Evolutionary conservation across 2,797 vertebrate genomes (phyloP), one percentile per base, ranked within the genome.

Genomic region (Melanotaenia maccullochi): DNA sequence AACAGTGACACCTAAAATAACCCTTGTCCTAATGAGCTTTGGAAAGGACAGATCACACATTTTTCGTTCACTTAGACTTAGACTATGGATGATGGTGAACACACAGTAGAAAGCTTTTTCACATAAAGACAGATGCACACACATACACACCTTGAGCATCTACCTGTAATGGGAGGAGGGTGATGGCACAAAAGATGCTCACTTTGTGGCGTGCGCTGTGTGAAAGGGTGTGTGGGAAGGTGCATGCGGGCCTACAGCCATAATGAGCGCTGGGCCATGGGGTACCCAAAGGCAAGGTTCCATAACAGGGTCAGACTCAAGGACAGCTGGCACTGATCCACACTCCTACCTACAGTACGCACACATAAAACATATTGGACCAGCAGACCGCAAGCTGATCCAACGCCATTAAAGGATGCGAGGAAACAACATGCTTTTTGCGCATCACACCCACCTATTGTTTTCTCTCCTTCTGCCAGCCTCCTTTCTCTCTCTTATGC

Each of bases 241-340:
- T 69, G 65, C 59, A 42, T 69, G 64, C 35, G 61, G 2, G 81
- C 68, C 79, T 81, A 44, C 68, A 75, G 83, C 81, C 51, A 68
- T 89, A 89, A 91, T 88, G 87, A 90, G 85, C 82, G 42, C 58
- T 79, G 91, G 83, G 85, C 83, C 52, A 74, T 74, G 79, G 85
- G 87, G 84, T 77, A 72, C 87, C 87, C 87, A 77, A 80, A 88
- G 87, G 89, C 89, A 86, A 90, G 85, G 85, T 88, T 85, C 78
- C 76, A 65, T 69, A 82, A 76, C 73, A 68, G 89, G 87, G 85
- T 89, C 86, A 87, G 68, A 74, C 67, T 88, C 83, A 90, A 90
- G 85, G 89, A 88, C 87, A 12, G 76, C 82, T 89, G 87, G 77
- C 75, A 32, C 69, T 13, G 56, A 42, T 84, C 78, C 75, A 85